Base-by-base conservation (phyloP, 2,888 invertebrate species). In the Eristalis pertinax region DNA sequence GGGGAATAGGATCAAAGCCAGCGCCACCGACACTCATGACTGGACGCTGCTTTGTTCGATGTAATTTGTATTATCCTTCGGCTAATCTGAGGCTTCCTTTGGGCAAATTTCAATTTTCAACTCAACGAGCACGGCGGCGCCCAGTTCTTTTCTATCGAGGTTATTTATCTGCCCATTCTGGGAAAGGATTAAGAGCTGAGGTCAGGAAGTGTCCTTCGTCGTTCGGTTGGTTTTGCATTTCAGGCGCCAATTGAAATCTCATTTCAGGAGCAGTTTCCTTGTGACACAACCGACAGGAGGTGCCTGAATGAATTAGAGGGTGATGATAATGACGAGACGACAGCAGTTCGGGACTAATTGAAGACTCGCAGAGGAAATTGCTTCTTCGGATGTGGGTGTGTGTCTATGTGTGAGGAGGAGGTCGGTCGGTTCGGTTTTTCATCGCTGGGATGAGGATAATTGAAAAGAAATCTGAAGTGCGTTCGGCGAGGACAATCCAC, bases 71-170 rank as follows among this genome's bases (percentile, higher is more conserved):
- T 70, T 77, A 69, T 68, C 58, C 65, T 70, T 78, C 29, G 22
- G 70, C 43, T 75, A 70, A 67, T 81, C 56, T 41, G 63, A 58
- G 41, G 74, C 15, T 77, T 84, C 68, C 35, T 65, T n/a, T 50
- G 43, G 74, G 43, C 38, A 70, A 64, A 67, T 70, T 73, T 77
- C 56, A 67, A 62, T 67, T 67, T 67, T 72, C 26, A 43, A 58
- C 65, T 26, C 19, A 41, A 19, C 24, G 32, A 24, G 10, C 15
- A 11, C 1, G 22, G 32, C 11, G 38, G 5, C 32, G 35, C 2
- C 15, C 13, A 50, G 38, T 56, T 50, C 7, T 19, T 50, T 7
- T 19, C 50, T 70, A 82, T 78, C 69, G n/a, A 24, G 35, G 64
- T 32, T 77, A 32, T 63, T 50, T 76, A 67, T 69, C 56, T 26